These are phyloP conservation scores for Channa striata DNA, from an alignment of 2,797 vertebrate genomes.

Conservation along the genomic window DNA sequence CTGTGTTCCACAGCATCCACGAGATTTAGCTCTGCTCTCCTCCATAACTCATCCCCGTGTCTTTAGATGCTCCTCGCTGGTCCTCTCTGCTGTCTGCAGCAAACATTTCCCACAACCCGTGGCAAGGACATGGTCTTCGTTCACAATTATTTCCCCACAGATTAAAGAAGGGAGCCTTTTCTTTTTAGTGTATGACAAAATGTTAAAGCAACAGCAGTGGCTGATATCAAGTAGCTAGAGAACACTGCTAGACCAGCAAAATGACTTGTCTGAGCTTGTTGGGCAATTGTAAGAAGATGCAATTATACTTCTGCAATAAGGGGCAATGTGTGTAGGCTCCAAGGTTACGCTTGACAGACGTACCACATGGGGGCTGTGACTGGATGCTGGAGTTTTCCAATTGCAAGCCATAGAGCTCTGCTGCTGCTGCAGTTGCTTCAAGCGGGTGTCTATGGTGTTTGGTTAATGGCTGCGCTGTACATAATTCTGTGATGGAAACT, in stretches of 20 bases:
- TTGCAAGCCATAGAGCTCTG: too few relatives aligned
- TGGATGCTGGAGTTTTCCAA: too few relatives aligned
- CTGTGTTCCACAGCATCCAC: constrained; percentile 58
- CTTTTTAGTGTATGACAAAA: background rate
- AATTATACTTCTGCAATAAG: too few relatives aligned
- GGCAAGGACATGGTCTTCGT: background rate
- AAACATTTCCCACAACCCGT: constrained; percentile 5
- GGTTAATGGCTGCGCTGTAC: too few relatives aligned
- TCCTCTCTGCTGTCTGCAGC: constrained; percentile 22
- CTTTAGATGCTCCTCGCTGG: constrained; percentile 48
- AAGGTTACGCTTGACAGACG: too few relatives aligned
- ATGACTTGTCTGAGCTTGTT: background rate
- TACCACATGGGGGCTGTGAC: too few relatives aligned
- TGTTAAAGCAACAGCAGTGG: background rate
- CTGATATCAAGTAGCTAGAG: background rate
- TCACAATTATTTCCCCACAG: constrained; percentile 27
- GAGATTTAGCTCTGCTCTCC: constrained; percentile 52
- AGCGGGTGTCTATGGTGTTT: too few relatives aligned
- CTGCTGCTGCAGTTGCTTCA: too few relatives aligned
- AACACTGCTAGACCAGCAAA: background rate
- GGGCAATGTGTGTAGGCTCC: too few relatives aligned
- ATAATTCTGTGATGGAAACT: too few relatives aligned
- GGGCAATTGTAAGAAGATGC: background rate
- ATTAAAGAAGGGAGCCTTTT: constrained; percentile 17
- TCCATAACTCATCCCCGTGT: constrained; percentile 59